These are phyloP conservation scores for Athene cunicularia DNA, from an alignment of 2,113 vertebrate species.

Conservation along the genomic window DNA sequence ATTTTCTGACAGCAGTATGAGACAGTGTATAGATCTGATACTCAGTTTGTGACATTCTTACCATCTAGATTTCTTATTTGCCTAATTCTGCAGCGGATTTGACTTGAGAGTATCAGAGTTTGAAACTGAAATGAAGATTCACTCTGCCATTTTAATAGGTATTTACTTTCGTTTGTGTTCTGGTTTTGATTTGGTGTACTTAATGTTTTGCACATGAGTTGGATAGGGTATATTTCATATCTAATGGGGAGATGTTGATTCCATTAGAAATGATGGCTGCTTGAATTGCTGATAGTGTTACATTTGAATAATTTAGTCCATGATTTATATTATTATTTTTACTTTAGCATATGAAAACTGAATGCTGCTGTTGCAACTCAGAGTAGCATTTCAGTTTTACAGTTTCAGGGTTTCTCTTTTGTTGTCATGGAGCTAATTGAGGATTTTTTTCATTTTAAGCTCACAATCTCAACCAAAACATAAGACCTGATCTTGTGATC, in stretches of 20 bases:
- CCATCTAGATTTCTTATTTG: background rate
- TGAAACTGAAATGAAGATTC: background rate
- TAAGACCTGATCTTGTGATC: background rate
- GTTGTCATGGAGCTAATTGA: background rate
- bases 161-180: background rate
- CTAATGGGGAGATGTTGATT: background rate
- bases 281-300: background rate
- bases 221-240: background rate
- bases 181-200: conserved; percentile 12
- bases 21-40: background rate
- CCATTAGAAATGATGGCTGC: background rate
- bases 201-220: conserved; percentile 22
- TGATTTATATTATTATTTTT: conserved; percentile 29
- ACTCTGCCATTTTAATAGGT: background rate
- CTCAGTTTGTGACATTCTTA: background rate
- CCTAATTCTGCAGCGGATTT: background rate
- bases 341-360: background rate
- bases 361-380: background rate
- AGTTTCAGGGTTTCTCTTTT: conserved; percentile 14
- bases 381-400: conserved; percentile 23
- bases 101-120: background rate
- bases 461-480: background rate
- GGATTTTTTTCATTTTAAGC: background rate
- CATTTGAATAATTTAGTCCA: background rate
- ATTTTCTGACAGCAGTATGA: background rate